Conservation (phyloP, 92 coral and sea anemone species). For the Umimayanthus kanabou region DNA sequence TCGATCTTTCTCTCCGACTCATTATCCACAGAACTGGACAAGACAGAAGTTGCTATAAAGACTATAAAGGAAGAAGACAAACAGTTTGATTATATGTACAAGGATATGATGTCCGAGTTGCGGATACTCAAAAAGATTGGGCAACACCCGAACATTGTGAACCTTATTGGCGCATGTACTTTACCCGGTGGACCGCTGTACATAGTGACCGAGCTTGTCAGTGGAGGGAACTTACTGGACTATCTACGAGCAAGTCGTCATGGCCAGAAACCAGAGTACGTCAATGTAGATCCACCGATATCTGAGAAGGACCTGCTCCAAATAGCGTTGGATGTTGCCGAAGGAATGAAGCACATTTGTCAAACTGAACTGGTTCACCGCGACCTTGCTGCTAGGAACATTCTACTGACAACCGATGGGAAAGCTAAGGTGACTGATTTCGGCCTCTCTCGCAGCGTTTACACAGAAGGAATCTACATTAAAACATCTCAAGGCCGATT, state of each 20-base stretch:
- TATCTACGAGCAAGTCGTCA: slow-evolving; percentile 4
- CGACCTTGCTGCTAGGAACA: slow-evolving; percentile 74
- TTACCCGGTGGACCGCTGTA: slow-evolving; percentile 25
- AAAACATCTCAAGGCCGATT: slow-evolving; percentile 63
- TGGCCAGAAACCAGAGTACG: slow-evolving; percentile 48
- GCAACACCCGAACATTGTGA: slow-evolving; percentile 12
- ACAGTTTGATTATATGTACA: background rate
- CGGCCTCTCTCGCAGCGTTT: slow-evolving; percentile 71
- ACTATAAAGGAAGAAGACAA: slow-evolving; percentile 22
- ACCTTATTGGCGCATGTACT: slow-evolving; percentile 19
- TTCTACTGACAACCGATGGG: slow-evolving; percentile 54
- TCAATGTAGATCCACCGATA: slow-evolving; percentile 51
- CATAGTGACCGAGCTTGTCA: slow-evolving; percentile 22
- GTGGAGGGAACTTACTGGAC: slow-evolving; percentile 27
- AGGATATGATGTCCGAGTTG: slow-evolving; percentile 23
- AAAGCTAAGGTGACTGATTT: slow-evolving; percentile 72
- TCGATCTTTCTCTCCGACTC: background rate
- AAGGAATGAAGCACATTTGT: slow-evolving; percentile 66
- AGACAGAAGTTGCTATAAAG: slow-evolving; percentile 24
- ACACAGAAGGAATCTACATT: slow-evolving; percentile 60
- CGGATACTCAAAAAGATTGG: background rate
- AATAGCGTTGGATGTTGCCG: slow-evolving; percentile 66
- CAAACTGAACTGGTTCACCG: slow-evolving; percentile 65
- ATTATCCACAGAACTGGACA: background rate
- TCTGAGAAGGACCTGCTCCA: slow-evolving; percentile 59